Percentiles rank a stretch among this genome's conserved stretches.
Conservation (phyloP, 2,797 vertebrate genomes). For the Sebastes oblongus region DNA sequence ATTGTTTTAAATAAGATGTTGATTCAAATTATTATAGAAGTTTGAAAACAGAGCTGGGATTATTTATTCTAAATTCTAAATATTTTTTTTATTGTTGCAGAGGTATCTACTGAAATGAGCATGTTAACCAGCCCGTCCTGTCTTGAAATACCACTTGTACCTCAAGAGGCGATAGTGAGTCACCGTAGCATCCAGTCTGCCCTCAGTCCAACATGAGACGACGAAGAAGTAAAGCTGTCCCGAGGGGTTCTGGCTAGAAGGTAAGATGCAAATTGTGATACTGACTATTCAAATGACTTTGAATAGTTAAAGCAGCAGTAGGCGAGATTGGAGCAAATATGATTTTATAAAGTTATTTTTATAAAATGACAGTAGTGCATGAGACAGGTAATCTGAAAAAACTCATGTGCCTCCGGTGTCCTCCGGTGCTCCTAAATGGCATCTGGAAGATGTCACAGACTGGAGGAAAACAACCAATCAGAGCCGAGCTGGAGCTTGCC, state of each 20-base stretch:
- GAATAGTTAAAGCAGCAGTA: too few species aligned
- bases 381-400: too few species aligned
- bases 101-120: not conserved
- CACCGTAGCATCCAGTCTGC: not conserved
- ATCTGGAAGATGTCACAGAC: too few species aligned
- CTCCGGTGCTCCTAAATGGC: too few species aligned
- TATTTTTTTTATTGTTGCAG: not conserved
- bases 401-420: accelerated
- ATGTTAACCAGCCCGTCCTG: not conserved
- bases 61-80: not conserved
- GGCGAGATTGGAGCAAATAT: accelerated
- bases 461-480: accelerated
- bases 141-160: not conserved
- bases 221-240: not conserved
- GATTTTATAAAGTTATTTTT: too few species aligned
- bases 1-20: slow-evolving; percentile 2
- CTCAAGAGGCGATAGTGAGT: not conserved
- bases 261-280: too few species aligned
- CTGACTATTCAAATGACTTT: too few species aligned
- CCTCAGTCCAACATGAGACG: not conserved
- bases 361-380: too few species aligned
- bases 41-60: not conserved
- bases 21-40: not conserved
- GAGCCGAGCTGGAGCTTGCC: too few species aligned
- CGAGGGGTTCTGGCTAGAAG: too few species aligned